These are phyloP conservation scores for Platynereis dumerilii DNA, from an alignment of 2,888 invertebrate species.

Conservation along the genomic window DNA sequence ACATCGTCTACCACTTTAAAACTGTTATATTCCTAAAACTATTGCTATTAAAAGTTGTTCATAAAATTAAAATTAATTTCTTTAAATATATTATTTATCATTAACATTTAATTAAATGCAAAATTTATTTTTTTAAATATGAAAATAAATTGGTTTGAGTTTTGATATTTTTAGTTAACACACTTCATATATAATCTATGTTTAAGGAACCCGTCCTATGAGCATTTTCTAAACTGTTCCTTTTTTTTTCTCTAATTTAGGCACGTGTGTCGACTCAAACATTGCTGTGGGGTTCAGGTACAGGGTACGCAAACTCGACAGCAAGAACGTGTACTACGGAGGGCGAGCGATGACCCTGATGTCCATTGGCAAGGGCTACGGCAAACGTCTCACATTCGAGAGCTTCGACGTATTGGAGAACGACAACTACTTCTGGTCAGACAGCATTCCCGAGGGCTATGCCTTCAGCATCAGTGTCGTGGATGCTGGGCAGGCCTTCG, in stretches of 20 bases:
- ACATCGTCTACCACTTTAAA: too few species aligned
- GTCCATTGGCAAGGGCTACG: conserved; percentile 77
- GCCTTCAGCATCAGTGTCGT: conserved; percentile 72
- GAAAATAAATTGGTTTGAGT: too few species aligned
- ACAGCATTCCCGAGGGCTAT: conserved; percentile 76
- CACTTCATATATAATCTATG: too few species aligned
- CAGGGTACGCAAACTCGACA: conserved; percentile 73
- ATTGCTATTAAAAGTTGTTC: too few species aligned
- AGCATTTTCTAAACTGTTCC: too few species aligned
- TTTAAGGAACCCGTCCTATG: too few species aligned
- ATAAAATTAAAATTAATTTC: too few species aligned
- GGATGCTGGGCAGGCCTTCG: conserved; percentile 13
- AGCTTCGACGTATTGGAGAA: conserved; percentile 70
- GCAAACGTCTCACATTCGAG: conserved; percentile 76
- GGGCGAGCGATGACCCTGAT: conserved; percentile 72
- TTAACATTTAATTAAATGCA: too few species aligned
- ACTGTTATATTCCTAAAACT: too few species aligned
- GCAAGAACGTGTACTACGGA: conserved; percentile 72
- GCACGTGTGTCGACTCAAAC: conserved; percentile 76
- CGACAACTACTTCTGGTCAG: conserved; percentile 78
- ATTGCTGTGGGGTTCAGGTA: conserved; percentile 79
- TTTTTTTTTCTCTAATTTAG: conserved; percentile 54
- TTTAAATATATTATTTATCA: too few species aligned
- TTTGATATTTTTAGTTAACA: too few species aligned
- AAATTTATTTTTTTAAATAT: too few species aligned